Base-by-base conservation (phyloP, 2,797 vertebrate genomes). In the Brachyalestes nurse region DNA sequence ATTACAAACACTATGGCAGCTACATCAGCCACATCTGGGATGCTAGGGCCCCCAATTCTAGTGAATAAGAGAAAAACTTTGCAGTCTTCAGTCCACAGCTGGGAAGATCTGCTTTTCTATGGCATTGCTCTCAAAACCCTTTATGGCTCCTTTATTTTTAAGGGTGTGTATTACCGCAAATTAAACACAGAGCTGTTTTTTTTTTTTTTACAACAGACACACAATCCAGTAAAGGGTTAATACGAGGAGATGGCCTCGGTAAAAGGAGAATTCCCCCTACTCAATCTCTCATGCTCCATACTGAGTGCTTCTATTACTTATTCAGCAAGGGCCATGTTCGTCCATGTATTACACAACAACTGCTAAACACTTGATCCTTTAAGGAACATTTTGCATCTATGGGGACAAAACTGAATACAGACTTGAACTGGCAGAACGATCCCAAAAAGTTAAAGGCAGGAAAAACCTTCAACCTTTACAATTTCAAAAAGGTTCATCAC, bases 301-400 rank as follows among this genome's bases (percentile, higher is more conserved):
- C 86, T 84, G 84, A 86, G 83, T 84, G 86, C 84, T 72, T 60
- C 79, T 79, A 89, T 91, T 88, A 91, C 80, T 91, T 90, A 92
- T 92, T 93, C 85, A 91, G 85, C 88, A 89, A 84, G 47, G 84
- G 82, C 88, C 81, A 86, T 88, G 85, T 72, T 78, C 55, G 82
- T 86, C 83, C 79, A 87, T 86, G 89, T 84, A 87, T 86, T 85
- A 89, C 86, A 45, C 75, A 79, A 88, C 53, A 12, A 84, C 83
- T 81, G 85, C 77, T 79, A 89, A 90, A 87, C 85, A 82, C 72
- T 81, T 69, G 13, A 86, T 84, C 84, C 78, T 83, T 81, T 76
- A 82, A 79, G 72, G 6, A 60, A 82, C 66, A 79, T 75, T 81
- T 75, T 64, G 58, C 49, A n/a, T 81, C 19, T 70, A 51, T 77